Percentiles rank a stretch among this genome's conserved stretches.
Conservation (phyloP, 2,113 vertebrate genomes). For the Chaetops frenatus region DNA sequence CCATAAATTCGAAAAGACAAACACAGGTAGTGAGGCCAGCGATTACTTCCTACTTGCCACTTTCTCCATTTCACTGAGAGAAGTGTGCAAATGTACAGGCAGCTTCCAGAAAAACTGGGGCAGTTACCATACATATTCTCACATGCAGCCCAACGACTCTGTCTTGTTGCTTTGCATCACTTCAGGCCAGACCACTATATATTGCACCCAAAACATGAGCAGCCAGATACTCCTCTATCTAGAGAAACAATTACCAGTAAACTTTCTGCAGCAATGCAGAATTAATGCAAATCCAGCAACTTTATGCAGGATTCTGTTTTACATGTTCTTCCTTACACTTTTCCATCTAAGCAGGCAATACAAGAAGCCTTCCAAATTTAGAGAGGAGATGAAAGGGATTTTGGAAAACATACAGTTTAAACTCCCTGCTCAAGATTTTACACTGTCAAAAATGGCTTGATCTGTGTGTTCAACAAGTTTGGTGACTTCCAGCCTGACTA, state of each 20-base stretch:
- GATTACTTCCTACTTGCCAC: background rate
- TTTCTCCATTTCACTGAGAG: background rate
- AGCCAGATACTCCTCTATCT: background rate
- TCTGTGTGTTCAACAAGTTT: background rate
- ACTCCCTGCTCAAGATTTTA: background rate
- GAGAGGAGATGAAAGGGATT: background rate
- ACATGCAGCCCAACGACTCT: background rate
- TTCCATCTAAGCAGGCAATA: background rate
- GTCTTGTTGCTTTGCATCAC: background rate
- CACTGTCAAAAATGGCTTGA: background rate
- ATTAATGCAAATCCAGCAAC: background rate
- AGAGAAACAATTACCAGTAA: background rate
- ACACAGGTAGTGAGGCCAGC: background rate
- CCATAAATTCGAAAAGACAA: background rate
- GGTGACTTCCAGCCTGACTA: background rate
- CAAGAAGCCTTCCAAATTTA: background rate
- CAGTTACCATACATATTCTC: background rate
- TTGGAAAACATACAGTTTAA: background rate
- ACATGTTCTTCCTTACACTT: background rate
- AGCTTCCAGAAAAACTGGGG: background rate
- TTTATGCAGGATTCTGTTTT: background rate
- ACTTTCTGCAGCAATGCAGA: background rate
- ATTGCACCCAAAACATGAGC: background rate
- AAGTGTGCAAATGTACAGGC: background rate
- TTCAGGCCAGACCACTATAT: background rate